A percentile compares a stretch with the other conserved stretches of the same genome.
These are phyloP conservation scores for Esox lucius DNA, from an alignment of 2,797 vertebrate species.

Conservation along the genomic window DNA sequence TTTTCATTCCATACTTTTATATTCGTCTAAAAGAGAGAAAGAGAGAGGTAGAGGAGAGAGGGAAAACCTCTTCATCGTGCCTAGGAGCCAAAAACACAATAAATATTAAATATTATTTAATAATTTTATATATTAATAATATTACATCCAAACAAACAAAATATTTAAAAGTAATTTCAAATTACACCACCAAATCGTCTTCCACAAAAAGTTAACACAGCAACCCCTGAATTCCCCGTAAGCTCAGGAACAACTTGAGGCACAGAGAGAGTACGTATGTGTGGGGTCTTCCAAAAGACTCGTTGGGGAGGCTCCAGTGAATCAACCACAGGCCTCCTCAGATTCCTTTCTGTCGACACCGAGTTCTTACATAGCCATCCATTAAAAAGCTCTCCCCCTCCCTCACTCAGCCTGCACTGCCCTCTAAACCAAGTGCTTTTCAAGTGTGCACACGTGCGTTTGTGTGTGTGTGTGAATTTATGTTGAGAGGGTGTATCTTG, in stretches of 20 bases:
- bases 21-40: constrained; percentile 2
- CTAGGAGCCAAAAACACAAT: no score
- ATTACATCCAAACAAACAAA: no score
- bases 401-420: constrained; percentile 18
- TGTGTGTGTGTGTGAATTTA: background rate
- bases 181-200: no score
- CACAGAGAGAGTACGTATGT: no score
- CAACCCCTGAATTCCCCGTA: no score
- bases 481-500: background rate
- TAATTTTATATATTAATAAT: no score
- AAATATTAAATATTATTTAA: no score
- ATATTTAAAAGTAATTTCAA: no score
- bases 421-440: constrained; percentile 24
- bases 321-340: constrained; percentile 54
- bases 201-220: no score
- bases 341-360: constrained; percentile 54
- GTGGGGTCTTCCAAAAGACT: constrained; percentile 49
- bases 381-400: constrained; percentile 1
- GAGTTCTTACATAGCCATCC: constrained; percentile 46
- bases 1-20: no score
- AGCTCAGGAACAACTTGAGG: no score
- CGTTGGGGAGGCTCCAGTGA: constrained; percentile 54
- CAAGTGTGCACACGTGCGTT: constrained; percentile 2
- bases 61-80: background rate
- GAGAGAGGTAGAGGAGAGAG: background rate